Evolutionary conservation across 2,888 invertebrate genomes (phyloP), one percentile per base, ranked within the genome.

Genomic region (Hirtodrosophila alboralis): DNA sequence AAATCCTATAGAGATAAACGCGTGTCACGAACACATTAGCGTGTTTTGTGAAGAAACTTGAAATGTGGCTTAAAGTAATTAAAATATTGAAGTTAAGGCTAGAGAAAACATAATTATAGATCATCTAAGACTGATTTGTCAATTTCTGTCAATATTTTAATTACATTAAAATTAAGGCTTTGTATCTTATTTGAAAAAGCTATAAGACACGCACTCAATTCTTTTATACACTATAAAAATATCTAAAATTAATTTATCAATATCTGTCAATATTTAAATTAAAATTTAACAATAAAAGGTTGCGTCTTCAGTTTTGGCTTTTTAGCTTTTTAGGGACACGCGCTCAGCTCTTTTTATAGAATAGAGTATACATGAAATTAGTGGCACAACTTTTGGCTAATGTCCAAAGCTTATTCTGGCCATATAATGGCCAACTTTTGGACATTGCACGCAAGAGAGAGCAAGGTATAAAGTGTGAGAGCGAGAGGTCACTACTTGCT

Each of bases 311-410:
- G n/a, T n/a, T n/a, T n/a, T n/a, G n/a, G n/a, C n/a, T n/a, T n/a
- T n/a, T n/a, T n/a, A n/a, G n/a, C n/a, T n/a, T n/a, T n/a, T n/a
- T n/a, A n/a, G n/a, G n/a, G n/a, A n/a, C n/a, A n/a, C n/a, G n/a
- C n/a, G 3, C 14, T 9, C 12, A 9, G 6, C 34, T 30, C 13
- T 21, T 21, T 21, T 21, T n/a, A n/a, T n/a, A n/a, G n/a, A n/a
- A 21, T 21, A 8, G 4, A 18, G 12, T 27, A 63, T 31, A 60
- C 37, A 43, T 49, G 37, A 75, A 69, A 61, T 54, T 69, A 43
- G 52, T 44, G 52, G 30, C 14, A 45, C 37, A 67, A 73, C 38
- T 76, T 77, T 67, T 52, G 60, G 70, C 78, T 75, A 63, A 78
- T 76, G 70, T 58, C 65, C 56, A 77, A 62, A 68, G 68, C 68